Evolutionary conservation across 2,797 vertebrate species (phyloP), one percentile per base, ranked within the genome.

Genomic region (Xiphophorus birchmanni): DNA sequence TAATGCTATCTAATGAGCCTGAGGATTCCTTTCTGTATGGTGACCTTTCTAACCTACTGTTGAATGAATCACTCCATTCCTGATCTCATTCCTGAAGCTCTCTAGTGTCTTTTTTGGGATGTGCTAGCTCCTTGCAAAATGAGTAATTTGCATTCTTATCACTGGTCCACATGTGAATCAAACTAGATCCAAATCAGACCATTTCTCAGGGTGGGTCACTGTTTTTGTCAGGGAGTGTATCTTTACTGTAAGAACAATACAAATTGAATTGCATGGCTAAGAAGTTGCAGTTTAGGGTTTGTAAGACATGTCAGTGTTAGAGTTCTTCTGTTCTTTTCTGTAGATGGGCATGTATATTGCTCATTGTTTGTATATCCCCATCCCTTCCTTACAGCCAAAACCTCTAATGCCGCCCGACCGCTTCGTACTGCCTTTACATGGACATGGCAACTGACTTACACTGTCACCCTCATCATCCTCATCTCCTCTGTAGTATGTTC

Each of bases 351-450:
- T 98, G 98, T 97, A 97, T 98, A 98, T 99, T 99, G 98, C 98
- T 99, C 98, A 99, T 99, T 99, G 98, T 99, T 96, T 99, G 97
- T 99, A 98, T 99, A 99, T 99, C 97, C 99, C 97, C 97, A 98
- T 99, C 98, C 97, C 98, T 99, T 99, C 99, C 97, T 99, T 99
- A 99, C 99, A 99, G 98, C 99, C 97, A 98, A 98, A 99, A 99
- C 97, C 97, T 98, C 98, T 98, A 99, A 99, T 97, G 98, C 98
- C 97, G 98, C 97, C 97, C 99, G 98, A 99, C 98, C 97, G 97
- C 98, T 99, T 96, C 98, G 98, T 97, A 96, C 97, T 94, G 97
- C 98, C 98, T 97, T 98, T 98, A 99, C 98, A 99, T 99, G 98
- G 98, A 99, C 98, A 99, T 99, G 98, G 98, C 99, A 99, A 97